Evolutionary conservation across 2,797 vertebrate species (phyloP).

Genomic region (Octomys mimax): DNA sequence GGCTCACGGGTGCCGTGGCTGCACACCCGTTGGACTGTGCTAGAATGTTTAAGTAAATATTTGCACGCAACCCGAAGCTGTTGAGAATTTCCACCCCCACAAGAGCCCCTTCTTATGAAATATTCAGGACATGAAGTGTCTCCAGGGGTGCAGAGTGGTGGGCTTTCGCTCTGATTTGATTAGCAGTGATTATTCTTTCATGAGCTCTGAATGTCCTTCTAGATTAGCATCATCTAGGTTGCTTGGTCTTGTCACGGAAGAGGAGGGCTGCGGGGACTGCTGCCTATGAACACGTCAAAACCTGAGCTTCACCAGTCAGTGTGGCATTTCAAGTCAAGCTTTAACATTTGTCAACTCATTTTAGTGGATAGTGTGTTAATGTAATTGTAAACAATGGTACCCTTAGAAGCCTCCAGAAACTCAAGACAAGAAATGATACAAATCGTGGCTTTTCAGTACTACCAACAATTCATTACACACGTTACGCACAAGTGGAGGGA

Average conservation of each 20-base stretch:
- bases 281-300: constrained; percentile 61
- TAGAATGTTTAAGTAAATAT: constrained; percentile 94
- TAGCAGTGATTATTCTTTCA: constrained; percentile 98
- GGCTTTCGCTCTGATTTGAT: constrained; percentile 98
- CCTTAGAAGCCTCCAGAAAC: background rate
- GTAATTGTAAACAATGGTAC: background rate
- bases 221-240: constrained; percentile 91
- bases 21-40: constrained; percentile 87
- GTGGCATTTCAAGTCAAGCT: background rate
- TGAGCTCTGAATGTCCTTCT: constrained; percentile 95
- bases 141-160: constrained; percentile 92
- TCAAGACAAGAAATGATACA: background rate
- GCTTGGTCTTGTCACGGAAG: constrained; percentile 95
- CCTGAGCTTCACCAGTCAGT: background rate
- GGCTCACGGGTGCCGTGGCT: constrained; percentile 89
- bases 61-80: constrained; percentile 95
- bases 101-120: constrained; percentile 94
- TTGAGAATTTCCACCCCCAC: constrained; percentile 91
- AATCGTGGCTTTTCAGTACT: background rate
- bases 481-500: no score
- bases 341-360: constrained; percentile 38
- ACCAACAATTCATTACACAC: background rate
- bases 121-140: constrained; percentile 94
- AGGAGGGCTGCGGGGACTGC: constrained; percentile 78
- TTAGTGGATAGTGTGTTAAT: background rate